Evolutionary conservation across 2,888 invertebrate species (phyloP).

Genomic region (Pharmacophagus antenor): DNA sequence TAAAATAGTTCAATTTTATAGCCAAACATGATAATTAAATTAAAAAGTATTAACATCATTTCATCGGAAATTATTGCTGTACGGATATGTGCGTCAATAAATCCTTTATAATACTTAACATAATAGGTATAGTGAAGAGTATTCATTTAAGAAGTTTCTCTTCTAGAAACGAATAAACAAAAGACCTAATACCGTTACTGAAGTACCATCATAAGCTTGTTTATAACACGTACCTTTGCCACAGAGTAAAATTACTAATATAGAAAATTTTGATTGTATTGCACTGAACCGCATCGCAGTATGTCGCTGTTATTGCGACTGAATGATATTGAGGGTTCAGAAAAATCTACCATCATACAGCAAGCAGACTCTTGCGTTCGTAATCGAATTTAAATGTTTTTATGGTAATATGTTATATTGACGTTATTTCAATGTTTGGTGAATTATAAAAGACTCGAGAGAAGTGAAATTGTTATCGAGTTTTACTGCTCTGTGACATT

Average conservation of each 20-base stretch:
- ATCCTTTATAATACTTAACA: not conserved
- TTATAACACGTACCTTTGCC: slow-evolving; percentile 4
- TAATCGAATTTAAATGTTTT: too few relatives aligned
- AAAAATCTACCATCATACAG: too few relatives aligned
- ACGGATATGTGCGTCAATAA: too few relatives aligned
- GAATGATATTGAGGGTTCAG: too few relatives aligned
- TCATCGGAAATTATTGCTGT: not conserved
- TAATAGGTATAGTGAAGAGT: not conserved
- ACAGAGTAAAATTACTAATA: slow-evolving; percentile 15
- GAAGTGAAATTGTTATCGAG: not conserved
- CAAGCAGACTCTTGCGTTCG: too few relatives aligned
- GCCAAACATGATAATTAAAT: too few relatives aligned
- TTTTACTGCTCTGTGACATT: slow-evolving; percentile 6
- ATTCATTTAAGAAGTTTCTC: slow-evolving; percentile 17
- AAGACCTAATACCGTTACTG: slow-evolving; percentile 7
- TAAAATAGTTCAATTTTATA: too few relatives aligned
- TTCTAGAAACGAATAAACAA: slow-evolving; percentile 4
- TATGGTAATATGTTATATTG: too few relatives aligned
- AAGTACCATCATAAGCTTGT: not conserved
- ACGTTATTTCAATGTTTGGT: not conserved
- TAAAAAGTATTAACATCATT: too few relatives aligned
- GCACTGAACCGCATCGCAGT: not conserved
- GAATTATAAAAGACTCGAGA: not conserved
- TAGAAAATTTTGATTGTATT: not conserved
- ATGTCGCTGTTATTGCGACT: too few relatives aligned